Conservation (phyloP, 2,888 invertebrate genomes). For the Platycnemis pennipes region DNA sequence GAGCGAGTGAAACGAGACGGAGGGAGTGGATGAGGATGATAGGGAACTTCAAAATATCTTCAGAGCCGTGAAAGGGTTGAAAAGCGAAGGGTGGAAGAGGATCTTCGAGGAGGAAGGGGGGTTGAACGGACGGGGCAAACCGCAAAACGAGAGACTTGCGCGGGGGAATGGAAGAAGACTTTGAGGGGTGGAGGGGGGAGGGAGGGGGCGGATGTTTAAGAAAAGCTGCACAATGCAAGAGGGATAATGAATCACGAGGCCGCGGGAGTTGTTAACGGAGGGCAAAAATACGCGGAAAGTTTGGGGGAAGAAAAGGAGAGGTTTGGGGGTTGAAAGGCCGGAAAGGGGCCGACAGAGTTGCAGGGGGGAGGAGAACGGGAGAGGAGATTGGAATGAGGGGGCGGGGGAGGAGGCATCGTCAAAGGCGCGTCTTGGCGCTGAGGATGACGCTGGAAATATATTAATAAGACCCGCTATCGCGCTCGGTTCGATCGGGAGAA, state of each 20-base stretch:
- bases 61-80: not conserved
- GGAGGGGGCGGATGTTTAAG: not conserved
- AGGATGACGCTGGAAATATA: too few relatives aligned
- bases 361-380: not conserved
- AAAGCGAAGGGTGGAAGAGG: not conserved
- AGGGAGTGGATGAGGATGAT: not conserved
- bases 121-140: not conserved
- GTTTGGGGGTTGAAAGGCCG: not conserved
- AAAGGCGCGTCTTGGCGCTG: too few relatives aligned
- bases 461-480: too few relatives aligned
- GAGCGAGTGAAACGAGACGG: not conserved
- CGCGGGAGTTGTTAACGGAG: not conserved
- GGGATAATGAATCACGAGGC: constrained; percentile 11
- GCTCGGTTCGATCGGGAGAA: too few relatives aligned
- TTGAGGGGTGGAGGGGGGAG: not conserved
- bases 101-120: not conserved
- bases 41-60: not conserved
- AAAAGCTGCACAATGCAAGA: constrained; percentile 20
- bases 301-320: not conserved
- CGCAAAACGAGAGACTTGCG: not conserved
- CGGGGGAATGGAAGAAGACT: not conserved
- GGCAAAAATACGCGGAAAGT: constrained; percentile 28
- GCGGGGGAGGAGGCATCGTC: too few relatives aligned
- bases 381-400: not conserved
- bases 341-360: not conserved